Evolutionary conservation across 2,888 invertebrate genomes (phyloP).

Genomic region (Lycophotia porphyrea): DNA sequence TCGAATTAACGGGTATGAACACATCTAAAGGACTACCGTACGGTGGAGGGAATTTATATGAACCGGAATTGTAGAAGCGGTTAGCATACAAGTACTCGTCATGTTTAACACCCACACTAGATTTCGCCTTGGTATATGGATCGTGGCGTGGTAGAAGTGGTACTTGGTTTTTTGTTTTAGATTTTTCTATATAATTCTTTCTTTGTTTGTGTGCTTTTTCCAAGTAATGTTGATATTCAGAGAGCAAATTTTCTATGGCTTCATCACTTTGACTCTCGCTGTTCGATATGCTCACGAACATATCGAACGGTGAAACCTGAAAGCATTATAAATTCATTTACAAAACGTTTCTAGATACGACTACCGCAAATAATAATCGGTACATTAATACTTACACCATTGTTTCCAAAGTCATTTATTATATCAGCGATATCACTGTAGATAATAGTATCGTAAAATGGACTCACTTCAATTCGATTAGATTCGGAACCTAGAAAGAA

Average conservation of each 20-base stretch:
- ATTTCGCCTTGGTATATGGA: conserved; percentile 75
- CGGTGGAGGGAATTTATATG: conserved; percentile 67
- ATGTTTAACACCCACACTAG: conserved; percentile 67
- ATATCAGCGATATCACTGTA: conserved; percentile 85
- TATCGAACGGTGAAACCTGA: conserved; percentile 77
- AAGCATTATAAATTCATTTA: conserved; percentile 58
- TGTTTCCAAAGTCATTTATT: conserved; percentile 82
- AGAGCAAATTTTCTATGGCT: conserved; percentile 81
- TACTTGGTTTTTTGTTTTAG: conserved; percentile 83
- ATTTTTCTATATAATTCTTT: conserved; percentile 77
- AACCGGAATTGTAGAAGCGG: conserved; percentile 69
- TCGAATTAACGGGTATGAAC: conserved; percentile 75
- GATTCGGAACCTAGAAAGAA: conserved; percentile 76
- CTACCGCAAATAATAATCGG: conserved; percentile 16
- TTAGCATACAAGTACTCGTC: conserved; percentile 71
- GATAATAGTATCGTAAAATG: conserved; percentile 84
- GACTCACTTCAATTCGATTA: conserved; percentile 79
- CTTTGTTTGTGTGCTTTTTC: conserved; percentile 85
- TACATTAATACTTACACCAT: conserved; percentile 74
- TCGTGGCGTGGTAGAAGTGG: conserved; percentile 78
- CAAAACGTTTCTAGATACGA: conserved; percentile 22
- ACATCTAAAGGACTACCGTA: conserved; percentile 76
- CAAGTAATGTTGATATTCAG: conserved; percentile 84
- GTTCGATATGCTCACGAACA: conserved; percentile 62
- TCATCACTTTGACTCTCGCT: conserved; percentile 84